Evolutionary conservation across 1,140 invertebrate genomes (phyloP).

Genomic region (Tetranychus cinnabarinus): DNA sequence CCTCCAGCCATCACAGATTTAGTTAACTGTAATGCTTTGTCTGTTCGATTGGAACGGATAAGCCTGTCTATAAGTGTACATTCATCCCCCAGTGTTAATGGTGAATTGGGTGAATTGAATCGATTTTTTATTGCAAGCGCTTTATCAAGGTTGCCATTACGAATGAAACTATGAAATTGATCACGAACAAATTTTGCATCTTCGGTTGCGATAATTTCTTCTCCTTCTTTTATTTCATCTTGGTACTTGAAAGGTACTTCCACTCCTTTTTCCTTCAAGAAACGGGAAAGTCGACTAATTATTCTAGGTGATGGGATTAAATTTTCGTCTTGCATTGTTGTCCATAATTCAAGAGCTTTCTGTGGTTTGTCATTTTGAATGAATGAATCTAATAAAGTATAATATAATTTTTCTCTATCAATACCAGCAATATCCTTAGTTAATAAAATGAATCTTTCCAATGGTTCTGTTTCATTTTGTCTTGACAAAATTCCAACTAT

Average conservation of each 20-base stretch:
- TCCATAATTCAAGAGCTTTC: constrained; percentile 13
- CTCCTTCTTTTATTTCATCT: background rate
- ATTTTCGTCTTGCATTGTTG: constrained; percentile 15
- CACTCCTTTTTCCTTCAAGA: constrained; percentile 7
- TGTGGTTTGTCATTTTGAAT: constrained; percentile 7
- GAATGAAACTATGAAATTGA: background rate
- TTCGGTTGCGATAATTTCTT: background rate
- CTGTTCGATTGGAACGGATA: background rate
- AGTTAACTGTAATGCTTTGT: constrained; percentile 2
- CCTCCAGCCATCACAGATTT: background rate
- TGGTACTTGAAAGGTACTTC: constrained; percentile 14
- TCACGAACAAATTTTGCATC: background rate
- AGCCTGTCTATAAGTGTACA: constrained; percentile 3
- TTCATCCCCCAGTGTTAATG: background rate
- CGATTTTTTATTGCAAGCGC: background rate
- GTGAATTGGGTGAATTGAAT: background rate
- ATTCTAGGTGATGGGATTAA: constrained; percentile 10
- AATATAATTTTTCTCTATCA: constrained; percentile 1
- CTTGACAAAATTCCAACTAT: background rate
- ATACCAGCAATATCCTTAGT: background rate
- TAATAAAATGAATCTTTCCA: background rate
- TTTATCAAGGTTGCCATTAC: background rate
- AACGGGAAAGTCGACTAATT: constrained; percentile 12
- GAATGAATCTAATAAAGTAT: constrained; percentile 1
- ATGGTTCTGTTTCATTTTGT: background rate